A percentile compares a stretch with the other conserved stretches of the same genome.
These are phyloP conservation scores for Tragelaphus oryx DNA, from an alignment of 2,797 vertebrate species.

Conservation along the genomic window DNA sequence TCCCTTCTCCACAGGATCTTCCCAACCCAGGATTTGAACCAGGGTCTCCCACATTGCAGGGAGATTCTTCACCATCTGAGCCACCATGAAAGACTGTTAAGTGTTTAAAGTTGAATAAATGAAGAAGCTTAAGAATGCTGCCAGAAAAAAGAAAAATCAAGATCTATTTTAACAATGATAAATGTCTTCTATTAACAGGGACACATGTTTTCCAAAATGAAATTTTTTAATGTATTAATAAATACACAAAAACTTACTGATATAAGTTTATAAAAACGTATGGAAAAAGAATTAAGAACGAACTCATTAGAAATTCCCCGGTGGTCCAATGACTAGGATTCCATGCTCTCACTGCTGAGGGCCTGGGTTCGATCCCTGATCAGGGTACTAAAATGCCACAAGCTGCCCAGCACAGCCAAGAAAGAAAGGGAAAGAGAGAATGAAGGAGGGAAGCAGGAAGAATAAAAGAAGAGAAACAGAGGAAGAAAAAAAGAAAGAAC, in stretches of 20 bases:
- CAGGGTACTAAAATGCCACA: not conserved
- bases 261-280: not conserved
- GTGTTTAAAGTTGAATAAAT: slow-evolving; percentile 34
- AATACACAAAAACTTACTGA: not conserved
- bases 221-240: not conserved
- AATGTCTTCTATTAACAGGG: slow-evolving; percentile 7
- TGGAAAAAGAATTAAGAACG: not conserved
- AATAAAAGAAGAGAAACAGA: not conserved
- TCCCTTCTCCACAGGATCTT: not conserved
- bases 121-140: slow-evolving; percentile 33
- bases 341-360: not conserved
- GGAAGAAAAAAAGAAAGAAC: not conserved
- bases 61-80: not conserved
- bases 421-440: not conserved
- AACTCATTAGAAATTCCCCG: not conserved
- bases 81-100: not conserved
- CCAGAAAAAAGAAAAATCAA: not conserved
- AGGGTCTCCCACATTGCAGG: not conserved
- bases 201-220: slow-evolving; percentile 1
- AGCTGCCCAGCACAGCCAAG: not conserved
- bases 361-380: not conserved
- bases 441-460: not conserved
- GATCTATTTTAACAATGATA: slow-evolving; percentile 10
- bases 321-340: not conserved
- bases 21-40: not conserved